Conservation (phyloP, 2,888 invertebrate species). For the Linyphia triangularis region DNA sequence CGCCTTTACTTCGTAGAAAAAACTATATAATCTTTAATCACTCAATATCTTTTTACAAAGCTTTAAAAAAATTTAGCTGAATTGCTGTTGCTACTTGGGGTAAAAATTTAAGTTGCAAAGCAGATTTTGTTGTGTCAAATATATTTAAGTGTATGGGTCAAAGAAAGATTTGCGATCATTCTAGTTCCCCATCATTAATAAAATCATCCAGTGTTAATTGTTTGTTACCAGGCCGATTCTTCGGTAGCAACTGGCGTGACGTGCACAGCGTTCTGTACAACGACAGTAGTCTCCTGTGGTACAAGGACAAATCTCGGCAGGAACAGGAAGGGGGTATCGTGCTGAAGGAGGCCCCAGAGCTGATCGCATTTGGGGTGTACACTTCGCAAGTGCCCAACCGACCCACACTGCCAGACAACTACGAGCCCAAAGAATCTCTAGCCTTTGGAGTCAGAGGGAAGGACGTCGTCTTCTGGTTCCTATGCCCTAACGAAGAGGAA, state of each 20-base stretch:
- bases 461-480: slow-evolving; percentile 89
- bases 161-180: too few species aligned
- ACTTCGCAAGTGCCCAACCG: slow-evolving; percentile 88
- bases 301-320: slow-evolving; percentile 84
- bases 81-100: too few species aligned
- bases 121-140: too few species aligned
- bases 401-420: slow-evolving; percentile 84
- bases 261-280: slow-evolving; percentile 91
- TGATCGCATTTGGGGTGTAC: slow-evolving; percentile 90
- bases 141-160: too few species aligned
- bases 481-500: slow-evolving; percentile 88
- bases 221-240: slow-evolving; percentile 85
- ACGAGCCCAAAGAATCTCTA: slow-evolving; percentile 87
- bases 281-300: slow-evolving; percentile 93
- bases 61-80: too few species aligned
- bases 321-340: slow-evolving; percentile 82
- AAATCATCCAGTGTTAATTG: neutral
- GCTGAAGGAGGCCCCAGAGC: slow-evolving; percentile 89
- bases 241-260: slow-evolving; percentile 90
- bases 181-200: too few species aligned
- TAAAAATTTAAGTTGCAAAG: too few species aligned
- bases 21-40: too few species aligned
- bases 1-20: too few species aligned
- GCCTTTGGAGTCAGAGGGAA: slow-evolving; percentile 87
- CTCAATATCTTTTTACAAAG: too few species aligned